phyloP scores from a whole-genome alignment of 2,113 vertebrate species.

The Coregonus clupeaformis region DNA sequence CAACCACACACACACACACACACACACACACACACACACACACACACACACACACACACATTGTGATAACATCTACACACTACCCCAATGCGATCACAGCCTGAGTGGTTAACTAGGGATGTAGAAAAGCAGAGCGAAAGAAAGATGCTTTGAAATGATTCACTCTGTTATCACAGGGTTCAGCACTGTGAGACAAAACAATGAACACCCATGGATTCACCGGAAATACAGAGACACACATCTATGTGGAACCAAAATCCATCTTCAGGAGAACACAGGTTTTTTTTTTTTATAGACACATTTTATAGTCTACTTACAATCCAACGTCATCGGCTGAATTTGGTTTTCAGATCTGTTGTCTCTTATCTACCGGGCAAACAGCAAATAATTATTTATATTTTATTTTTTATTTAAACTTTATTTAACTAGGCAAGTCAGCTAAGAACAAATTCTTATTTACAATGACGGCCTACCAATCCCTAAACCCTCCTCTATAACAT shows the following conservation, averaged over 20 bases:
- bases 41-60: constrained; percentile 16
- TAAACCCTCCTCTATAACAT: not conserved
- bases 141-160: constrained; percentile 54
- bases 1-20: too few relatives aligned
- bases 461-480: not conserved
- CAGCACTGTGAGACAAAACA: constrained; percentile 33
- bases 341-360: not conserved
- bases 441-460: too few relatives aligned
- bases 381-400: too few relatives aligned
- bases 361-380: not conserved
- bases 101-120: constrained; percentile 37
- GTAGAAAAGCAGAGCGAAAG: constrained; percentile 32
- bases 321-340: not conserved
- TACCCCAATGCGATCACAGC: constrained; percentile 54
- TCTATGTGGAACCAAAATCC: not conserved
- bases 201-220: constrained; percentile 15
- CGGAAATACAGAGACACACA: too few relatives aligned
- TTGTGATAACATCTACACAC: constrained; percentile 48
- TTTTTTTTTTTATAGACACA: too few relatives aligned
- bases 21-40: too few relatives aligned
- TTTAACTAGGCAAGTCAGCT: too few relatives aligned
- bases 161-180: constrained; percentile 41
- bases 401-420: too few relatives aligned
- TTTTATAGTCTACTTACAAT: not conserved
- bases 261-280: too few relatives aligned